Percentiles rank a stretch among this genome's conserved stretches.
Conservation (phyloP, 2,888 invertebrate species). For the Diploptera punctata region DNA sequence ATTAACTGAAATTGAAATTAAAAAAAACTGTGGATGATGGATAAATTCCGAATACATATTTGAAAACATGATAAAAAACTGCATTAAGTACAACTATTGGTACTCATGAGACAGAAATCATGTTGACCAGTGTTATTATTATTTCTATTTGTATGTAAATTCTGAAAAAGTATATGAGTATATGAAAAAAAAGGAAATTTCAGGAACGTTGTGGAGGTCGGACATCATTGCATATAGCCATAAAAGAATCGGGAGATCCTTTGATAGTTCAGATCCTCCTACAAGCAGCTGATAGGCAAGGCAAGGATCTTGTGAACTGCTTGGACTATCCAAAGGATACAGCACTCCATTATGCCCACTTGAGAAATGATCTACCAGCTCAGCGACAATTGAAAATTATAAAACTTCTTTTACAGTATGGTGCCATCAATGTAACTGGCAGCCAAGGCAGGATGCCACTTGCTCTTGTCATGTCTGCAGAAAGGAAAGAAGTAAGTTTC, state of each 20-base stretch:
- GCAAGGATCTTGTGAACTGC: background rate
- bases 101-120: too few relatives aligned
- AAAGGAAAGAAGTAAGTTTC: conserved; percentile 8
- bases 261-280: background rate
- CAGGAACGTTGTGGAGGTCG: background rate
- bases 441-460: conserved; percentile 6
- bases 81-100: too few relatives aligned
- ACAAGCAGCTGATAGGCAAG: background rate
- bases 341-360: background rate
- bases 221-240: background rate
- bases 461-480: background rate
- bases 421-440: background rate
- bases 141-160: too few relatives aligned
- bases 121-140: too few relatives aligned
- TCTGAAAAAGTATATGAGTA: too few relatives aligned
- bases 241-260: conserved; percentile 1
- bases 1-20: too few relatives aligned
- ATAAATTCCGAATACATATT: too few relatives aligned
- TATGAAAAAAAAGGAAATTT: too few relatives aligned
- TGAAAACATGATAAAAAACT: too few relatives aligned
- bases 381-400: background rate
- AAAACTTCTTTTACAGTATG: background rate
- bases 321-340: background rate
- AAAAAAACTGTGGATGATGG: too few relatives aligned
- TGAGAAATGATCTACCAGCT: background rate